These are phyloP conservation scores for Antrozous pallidus DNA, from an alignment of 2,797 vertebrate genomes.

Conservation along the genomic window DNA sequence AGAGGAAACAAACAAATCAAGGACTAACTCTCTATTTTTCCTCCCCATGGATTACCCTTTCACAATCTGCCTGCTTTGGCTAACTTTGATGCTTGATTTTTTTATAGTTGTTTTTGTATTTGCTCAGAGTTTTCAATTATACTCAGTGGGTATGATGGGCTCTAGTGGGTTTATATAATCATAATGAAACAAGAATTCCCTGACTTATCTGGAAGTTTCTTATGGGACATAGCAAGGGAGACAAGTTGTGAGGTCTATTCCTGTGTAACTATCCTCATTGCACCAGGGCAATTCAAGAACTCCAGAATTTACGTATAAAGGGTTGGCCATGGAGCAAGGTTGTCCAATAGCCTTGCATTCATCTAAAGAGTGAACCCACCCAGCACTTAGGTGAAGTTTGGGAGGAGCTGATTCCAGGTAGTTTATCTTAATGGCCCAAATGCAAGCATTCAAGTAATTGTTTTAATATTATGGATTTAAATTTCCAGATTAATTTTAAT, in stretches of 20 bases:
- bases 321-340: background rate
- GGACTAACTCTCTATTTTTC: fast-evolving
- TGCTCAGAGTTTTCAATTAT: background rate
- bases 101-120: background rate
- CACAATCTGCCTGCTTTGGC: background rate
- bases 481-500: background rate
- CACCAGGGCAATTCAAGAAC: background rate
- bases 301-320: background rate
- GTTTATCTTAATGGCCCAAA: background rate
- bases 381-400: background rate
- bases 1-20: background rate
- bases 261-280: background rate
- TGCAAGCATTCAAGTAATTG: background rate
- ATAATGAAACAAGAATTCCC: background rate
- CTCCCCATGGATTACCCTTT: background rate
- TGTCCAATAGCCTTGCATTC: background rate
- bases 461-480: slow-evolving; percentile 8
- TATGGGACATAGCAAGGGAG: background rate
- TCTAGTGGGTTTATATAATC: background rate
- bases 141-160: background rate
- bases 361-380: background rate
- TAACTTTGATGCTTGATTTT: background rate
- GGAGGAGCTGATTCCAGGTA: background rate
- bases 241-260: background rate
- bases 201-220: background rate